phyloP scores from a whole-genome alignment of 2,797 vertebrate species.

The Tenualosa ilisha region DNA sequence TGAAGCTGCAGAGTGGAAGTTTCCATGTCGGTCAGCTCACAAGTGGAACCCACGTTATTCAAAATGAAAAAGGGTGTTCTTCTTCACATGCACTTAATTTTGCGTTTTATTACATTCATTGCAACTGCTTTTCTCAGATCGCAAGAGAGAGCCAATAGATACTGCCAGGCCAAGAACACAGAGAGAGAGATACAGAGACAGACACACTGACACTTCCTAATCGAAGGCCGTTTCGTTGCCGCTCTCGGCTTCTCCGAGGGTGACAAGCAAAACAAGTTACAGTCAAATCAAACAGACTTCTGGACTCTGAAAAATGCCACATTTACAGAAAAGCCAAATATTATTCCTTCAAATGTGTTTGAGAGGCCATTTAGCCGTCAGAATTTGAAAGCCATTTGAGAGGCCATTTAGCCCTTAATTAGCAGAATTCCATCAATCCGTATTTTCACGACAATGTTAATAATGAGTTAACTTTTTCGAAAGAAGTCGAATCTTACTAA shows the following conservation, averaged over 20 bases:
- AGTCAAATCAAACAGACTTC: background rate
- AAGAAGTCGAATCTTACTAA: background rate
- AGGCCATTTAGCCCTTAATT: background rate
- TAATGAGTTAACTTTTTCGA: background rate
- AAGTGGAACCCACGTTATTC: background rate
- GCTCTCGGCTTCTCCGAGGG: background rate
- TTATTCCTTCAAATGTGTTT: background rate
- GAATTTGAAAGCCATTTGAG: background rate
- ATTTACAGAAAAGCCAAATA: background rate
- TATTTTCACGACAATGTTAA: no score
- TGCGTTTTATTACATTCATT: background rate
- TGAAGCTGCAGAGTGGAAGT: background rate
- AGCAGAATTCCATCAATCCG: background rate
- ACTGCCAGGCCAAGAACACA: background rate
- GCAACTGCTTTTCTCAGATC: background rate
- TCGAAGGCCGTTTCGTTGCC: background rate
- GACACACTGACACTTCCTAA: background rate
- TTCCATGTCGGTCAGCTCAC: background rate
- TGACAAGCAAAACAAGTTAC: slow-evolving; percentile 3
- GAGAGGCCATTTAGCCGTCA: background rate
- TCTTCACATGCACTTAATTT: background rate
- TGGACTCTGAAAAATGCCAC: background rate
- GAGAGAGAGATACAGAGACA: background rate
- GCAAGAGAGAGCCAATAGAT: background rate
- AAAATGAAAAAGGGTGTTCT: background rate